Evolutionary conservation across 2,113 vertebrate genomes (phyloP).

Genomic region (Bos taurus): ARS-UCD2.0 NC_037339.1:82240501-82241000

Average conservation of each 20-base stretch:
- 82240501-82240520: constrained; percentile 78
- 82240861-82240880: constrained; percentile 60
- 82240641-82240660: constrained; percentile 84
- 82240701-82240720: neutral
- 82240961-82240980: constrained; percentile 82
- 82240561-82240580: constrained; percentile 76
- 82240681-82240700: constrained; percentile 26
- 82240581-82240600: constrained; percentile 88
- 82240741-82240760: constrained; percentile 51
- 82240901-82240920: constrained; percentile 72
- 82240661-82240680: constrained; percentile 70
- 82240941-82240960: constrained; percentile 76
- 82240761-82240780: constrained; percentile 72
- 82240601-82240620: constrained; percentile 88
- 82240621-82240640: constrained; percentile 88
- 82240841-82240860: constrained; percentile 58
- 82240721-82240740: constrained; percentile 70
- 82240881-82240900: constrained; percentile 66
- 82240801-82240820: constrained; percentile 77
- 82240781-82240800: constrained; percentile 78
- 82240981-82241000: constrained; percentile 73
- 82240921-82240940: constrained; percentile 75
- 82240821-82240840: constrained; percentile 73
- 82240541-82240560: constrained; percentile 84
- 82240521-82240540: constrained; percentile 81